Percentiles rank a stretch among this genome's conserved stretches.
Evolutionary conservation across 2,797 vertebrate genomes (phyloP).

Genomic region (Danio jaintianensis): DNA sequence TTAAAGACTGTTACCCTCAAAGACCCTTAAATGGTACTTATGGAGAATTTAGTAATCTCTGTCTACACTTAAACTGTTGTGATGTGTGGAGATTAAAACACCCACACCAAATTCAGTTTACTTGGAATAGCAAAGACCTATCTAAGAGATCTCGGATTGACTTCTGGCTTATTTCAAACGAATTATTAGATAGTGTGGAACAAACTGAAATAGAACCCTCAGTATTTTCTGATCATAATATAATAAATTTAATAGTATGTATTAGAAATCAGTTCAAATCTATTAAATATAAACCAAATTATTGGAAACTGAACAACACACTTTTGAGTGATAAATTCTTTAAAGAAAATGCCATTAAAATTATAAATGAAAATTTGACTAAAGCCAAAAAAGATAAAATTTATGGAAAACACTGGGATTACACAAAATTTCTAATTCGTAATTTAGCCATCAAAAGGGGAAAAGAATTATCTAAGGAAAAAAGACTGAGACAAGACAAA

Average conservation of each 20-base stretch:
- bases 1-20: background rate
- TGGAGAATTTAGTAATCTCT: background rate
- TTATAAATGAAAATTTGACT: background rate
- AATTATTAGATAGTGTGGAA: no score
- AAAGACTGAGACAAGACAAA: background rate
- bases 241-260: background rate
- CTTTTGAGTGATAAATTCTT: background rate
- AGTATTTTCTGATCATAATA: background rate
- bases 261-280: background rate
- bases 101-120: no score
- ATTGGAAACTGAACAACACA: background rate
- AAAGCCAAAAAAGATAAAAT: background rate
- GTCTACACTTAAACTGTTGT: background rate
- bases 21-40: background rate
- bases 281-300: background rate
- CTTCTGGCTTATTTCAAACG: no score
- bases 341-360: background rate
- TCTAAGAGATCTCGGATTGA: no score
- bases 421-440: background rate
- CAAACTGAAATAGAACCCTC: background rate
- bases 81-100: no score
- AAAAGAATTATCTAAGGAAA: background rate
- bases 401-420: background rate
- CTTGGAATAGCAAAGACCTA: no score
- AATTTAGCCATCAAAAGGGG: background rate